Conservation (phyloP, 2,113 vertebrate species). For the Brachirus orientalis region DNA sequence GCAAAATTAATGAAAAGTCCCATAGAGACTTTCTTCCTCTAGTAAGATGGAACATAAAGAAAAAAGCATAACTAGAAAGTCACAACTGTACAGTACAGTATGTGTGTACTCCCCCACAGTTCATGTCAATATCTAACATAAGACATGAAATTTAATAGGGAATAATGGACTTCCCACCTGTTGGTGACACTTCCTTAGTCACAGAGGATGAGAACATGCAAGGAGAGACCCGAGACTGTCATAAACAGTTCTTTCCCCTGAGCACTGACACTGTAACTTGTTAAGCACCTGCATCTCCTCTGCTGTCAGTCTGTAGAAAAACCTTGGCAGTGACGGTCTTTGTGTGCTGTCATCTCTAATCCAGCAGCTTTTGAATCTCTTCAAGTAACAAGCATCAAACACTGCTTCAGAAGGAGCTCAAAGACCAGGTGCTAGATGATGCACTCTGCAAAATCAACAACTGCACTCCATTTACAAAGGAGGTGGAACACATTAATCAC, state of each 20-base stretch:
- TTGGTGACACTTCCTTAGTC: conserved; percentile 1
- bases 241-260: conserved; percentile 27
- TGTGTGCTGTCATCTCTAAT: conserved; percentile 55
- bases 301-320: conserved; percentile 50
- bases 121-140: too few relatives aligned
- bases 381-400: conserved; percentile 49
- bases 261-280: conserved; percentile 36
- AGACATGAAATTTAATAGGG: too few relatives aligned
- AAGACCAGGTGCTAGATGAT: conserved; percentile 14
- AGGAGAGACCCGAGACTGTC: conserved; percentile 15
- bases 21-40: neutral
- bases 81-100: too few relatives aligned
- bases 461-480: conserved; percentile 29
- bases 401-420: conserved; percentile 8
- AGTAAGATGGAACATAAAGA: too few relatives aligned
- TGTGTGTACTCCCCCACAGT: too few relatives aligned
- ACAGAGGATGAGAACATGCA: conserved; percentile 1
- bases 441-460: conserved; percentile 27
- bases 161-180: too few relatives aligned
- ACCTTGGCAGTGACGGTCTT: conserved; percentile 50
- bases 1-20: neutral
- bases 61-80: too few relatives aligned
- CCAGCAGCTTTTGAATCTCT: conserved; percentile 40
- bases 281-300: conserved; percentile 44
- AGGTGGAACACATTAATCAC: conserved; percentile 26